Percentiles rank a stretch among this genome's conserved stretches.
Conservation (phyloP, 2,888 invertebrate species). For the Drymonia ruficornis region DNA sequence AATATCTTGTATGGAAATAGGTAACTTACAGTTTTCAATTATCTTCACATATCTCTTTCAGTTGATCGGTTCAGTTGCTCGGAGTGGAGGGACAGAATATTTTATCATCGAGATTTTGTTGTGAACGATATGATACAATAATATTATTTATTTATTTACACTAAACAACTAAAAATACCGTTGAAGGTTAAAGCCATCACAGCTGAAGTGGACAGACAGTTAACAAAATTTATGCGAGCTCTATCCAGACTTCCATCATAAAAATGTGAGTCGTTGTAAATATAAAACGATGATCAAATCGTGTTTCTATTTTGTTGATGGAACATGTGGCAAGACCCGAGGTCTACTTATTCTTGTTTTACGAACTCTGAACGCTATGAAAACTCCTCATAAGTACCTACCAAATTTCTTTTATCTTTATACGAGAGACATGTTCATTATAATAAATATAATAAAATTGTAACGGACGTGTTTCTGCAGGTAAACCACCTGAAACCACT, state of each 20-base stretch:
- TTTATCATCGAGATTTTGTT: too few species aligned
- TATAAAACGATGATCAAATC: slow-evolving; percentile 46
- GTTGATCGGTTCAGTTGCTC: too few species aligned
- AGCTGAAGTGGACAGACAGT: slow-evolving; percentile 2
- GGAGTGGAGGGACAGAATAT: too few species aligned
- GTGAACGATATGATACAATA: not conserved
- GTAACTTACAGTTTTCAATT: too few species aligned
- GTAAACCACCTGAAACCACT: too few species aligned
- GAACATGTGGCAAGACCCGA: slow-evolving; percentile 10
- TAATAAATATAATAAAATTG: too few species aligned
- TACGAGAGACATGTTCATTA: too few species aligned
- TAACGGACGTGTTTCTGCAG: too few species aligned
- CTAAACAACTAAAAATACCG: slow-evolving; percentile 5
- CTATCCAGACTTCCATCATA: slow-evolving; percentile 43
- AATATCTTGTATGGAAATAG: too few species aligned
- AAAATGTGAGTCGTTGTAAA: slow-evolving; percentile 53
- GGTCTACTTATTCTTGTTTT: not conserved
- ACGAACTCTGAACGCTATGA: not conserved
- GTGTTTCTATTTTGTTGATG: slow-evolving; percentile 36
- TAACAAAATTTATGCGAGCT: slow-evolving; percentile 35
- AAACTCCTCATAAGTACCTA: not conserved
- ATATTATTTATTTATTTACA: slow-evolving; percentile 2
- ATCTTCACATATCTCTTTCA: too few species aligned
- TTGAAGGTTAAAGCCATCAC: slow-evolving; percentile 5
- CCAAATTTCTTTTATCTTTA: too few species aligned